Evolutionary conservation across 2,113 vertebrate species (phyloP).

Genomic region (Corvus cornix): DNA sequence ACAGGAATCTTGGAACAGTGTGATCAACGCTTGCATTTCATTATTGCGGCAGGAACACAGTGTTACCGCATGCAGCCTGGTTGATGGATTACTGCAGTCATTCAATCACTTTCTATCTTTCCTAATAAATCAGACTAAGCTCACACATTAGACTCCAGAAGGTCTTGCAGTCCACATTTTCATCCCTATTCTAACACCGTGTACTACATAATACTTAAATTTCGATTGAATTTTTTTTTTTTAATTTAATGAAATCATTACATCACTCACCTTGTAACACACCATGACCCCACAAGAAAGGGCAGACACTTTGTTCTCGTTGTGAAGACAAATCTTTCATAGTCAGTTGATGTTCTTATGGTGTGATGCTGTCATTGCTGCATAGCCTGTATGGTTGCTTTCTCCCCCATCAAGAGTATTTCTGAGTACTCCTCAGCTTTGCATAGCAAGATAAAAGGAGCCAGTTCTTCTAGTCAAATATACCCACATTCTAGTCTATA

Average conservation of each 20-base stretch:
- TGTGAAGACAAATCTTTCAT: not conserved
- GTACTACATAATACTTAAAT: not conserved
- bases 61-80: rapidly evolving
- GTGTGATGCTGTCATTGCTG: not conserved
- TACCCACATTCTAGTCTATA: not conserved
- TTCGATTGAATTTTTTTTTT: not conserved
- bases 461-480: not conserved
- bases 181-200: not conserved
- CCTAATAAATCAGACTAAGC: not conserved
- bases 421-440: not conserved
- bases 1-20: not conserved
- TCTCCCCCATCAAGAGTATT: not conserved
- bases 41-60: not conserved
- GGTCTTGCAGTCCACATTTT: not conserved
- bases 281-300: not conserved
- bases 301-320: not conserved
- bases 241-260: not conserved
- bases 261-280: not conserved
- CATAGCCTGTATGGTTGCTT: not conserved
- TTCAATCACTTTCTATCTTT: not conserved
- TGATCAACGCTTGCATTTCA: not conserved
- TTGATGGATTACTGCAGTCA: not conserved
- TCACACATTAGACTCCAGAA: not conserved
- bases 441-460: not conserved
- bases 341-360: not conserved